Base-by-base conservation (phyloP, 2,888 invertebrate species). In the Xestia rhomboidea region DNA sequence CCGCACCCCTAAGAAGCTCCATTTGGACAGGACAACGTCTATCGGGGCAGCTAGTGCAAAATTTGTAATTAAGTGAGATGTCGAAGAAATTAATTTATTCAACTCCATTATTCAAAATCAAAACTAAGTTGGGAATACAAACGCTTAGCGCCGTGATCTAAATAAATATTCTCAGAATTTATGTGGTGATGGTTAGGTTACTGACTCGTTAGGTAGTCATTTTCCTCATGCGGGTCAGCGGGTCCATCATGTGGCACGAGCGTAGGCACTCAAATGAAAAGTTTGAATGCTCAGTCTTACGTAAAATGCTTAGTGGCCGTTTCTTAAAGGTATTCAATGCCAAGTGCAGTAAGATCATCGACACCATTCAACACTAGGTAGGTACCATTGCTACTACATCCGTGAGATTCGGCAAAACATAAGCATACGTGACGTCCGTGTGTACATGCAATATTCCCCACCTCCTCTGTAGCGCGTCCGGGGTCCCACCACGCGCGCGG, bases 361-460 rank as follows among this genome's bases (percentile, higher is more conserved):
- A 44, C 62, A 57, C 49, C 38, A 51, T 24, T 60, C 44, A 54
- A 34, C 41, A 70, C 6, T 38, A 27, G 1, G n/a, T 27, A 57
- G 0, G 2, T 57, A 44, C 41, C 34, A 60, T 34, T 57, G 62
- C 30, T 27, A 13, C 34, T 68, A 74, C 57, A 69, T 74, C 38
- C 68, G 44, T 30, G 44, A 70, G 38, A 44, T 51, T 34, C 30
- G 30, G 60, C 30, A 62, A 77, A 64, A 68, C 46, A 44, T 63
- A 68, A 44, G 57, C 63, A 60, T 24, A 46, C 30, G 46, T 69
- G n/a, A 76, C 57, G 57, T 27, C 15, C 27, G 34, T 68, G 34
- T 68, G 27, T 62, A 67, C 60, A 84, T 70, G 66, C 73, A 68
- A 71, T 15, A 30, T 44, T n/a, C 83, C 83, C 83, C 83, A 64